These are phyloP conservation scores for Microtus richardsoni DNA, from an alignment of 2,113 vertebrate genomes.

Conservation along the genomic window DNA sequence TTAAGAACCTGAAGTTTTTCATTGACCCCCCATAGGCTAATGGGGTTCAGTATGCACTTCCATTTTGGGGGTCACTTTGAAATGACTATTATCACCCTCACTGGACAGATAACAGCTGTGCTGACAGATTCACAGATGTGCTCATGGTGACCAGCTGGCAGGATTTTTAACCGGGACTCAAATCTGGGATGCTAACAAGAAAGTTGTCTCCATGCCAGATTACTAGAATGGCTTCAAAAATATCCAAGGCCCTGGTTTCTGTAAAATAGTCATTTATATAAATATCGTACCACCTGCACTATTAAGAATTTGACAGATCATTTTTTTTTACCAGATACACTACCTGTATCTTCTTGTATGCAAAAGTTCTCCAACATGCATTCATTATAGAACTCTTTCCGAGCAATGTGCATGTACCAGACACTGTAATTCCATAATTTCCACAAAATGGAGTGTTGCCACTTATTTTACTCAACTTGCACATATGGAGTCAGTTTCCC, in stretches of 20 bases:
- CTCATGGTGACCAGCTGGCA: neutral
- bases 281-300: neutral
- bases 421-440: neutral
- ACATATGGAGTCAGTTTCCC: neutral
- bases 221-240: slow-evolving; percentile 1
- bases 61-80: neutral
- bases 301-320: slow-evolving; percentile 1
- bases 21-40: neutral
- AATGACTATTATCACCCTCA: neutral
- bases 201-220: neutral
- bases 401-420: neutral
- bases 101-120: neutral
- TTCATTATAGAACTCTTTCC: neutral
- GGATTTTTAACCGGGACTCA: neutral
- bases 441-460: neutral
- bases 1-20: neutral
- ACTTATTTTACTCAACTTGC: neutral
- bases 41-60: neutral
- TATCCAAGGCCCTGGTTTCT: neutral
- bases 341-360: neutral
- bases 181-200: slow-evolving; percentile 12
- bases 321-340: neutral
- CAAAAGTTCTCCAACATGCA: slow-evolving; percentile 6
- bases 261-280: slow-evolving; percentile 19
- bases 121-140: neutral